A percentile compares a stretch with the other conserved stretches of the same genome.
These are phyloP conservation scores for Ophthalmolycus amberensis DNA, from an alignment of 2,113 vertebrate genomes.

Conservation along the genomic window DNA sequence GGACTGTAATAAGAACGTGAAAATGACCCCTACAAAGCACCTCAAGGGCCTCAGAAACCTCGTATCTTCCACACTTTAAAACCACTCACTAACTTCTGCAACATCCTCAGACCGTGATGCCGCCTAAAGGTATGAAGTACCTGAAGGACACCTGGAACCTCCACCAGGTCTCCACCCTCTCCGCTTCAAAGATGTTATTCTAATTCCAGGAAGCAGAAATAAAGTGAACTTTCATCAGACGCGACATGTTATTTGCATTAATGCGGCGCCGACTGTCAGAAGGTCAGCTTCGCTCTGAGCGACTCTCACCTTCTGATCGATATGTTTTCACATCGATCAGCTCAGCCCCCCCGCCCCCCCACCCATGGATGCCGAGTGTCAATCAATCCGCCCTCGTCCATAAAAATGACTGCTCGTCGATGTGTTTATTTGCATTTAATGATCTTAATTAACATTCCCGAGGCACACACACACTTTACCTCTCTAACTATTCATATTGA, in stretches of 20 bases:
- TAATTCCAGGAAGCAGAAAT: not conserved
- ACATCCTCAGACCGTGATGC: too few species aligned
- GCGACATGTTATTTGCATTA: not conserved
- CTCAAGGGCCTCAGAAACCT: not conserved
- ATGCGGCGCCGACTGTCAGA: slow-evolving; percentile 7
- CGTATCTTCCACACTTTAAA: not conserved
- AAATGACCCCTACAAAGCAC: not conserved
- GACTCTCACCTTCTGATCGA: slow-evolving; percentile 50
- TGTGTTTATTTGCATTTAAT: slow-evolving; percentile 74
- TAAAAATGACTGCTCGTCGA: slow-evolving; percentile 60
- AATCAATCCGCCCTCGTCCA: slow-evolving; percentile 57
- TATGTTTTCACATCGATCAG: slow-evolving; percentile 58
- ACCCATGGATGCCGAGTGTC: slow-evolving; percentile 51
- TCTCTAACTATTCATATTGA: slow-evolving; percentile 11
- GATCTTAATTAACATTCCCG: slow-evolving; percentile 60
- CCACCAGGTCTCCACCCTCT: not conserved
- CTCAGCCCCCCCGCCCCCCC: too few species aligned
- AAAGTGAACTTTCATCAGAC: not conserved
- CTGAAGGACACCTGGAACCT: not conserved
- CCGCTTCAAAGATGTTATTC: not conserved
- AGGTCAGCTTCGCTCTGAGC: slow-evolving; percentile 36
- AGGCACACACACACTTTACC: not conserved
- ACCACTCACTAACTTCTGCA: not conserved
- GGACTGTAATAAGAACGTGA: not conserved
- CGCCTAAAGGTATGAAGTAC: not conserved